These are phyloP conservation scores for Anabas testudineus DNA, from an alignment of 2,797 vertebrate species.

Conservation along the genomic window DNA sequence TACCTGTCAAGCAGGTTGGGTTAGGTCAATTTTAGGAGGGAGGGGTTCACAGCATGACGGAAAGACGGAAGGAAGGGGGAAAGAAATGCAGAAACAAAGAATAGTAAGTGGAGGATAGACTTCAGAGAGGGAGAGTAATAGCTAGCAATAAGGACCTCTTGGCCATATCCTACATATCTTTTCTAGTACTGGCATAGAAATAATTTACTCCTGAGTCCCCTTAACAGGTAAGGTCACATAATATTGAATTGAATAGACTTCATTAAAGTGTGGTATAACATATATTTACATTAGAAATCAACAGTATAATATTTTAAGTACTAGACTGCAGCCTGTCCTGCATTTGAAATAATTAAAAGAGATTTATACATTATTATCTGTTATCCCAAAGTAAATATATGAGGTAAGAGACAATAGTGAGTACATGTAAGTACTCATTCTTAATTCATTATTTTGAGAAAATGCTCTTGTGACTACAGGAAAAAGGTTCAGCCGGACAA, in stretches of 20 bases:
- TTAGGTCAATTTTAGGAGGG: conserved; percentile 19
- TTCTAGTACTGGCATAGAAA: background rate
- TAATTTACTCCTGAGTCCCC: background rate
- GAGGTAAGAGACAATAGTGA: background rate
- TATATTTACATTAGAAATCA: too few relatives aligned
- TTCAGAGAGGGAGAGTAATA: background rate
- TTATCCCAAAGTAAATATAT: background rate
- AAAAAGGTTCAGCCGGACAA: background rate
- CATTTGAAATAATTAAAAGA: background rate
- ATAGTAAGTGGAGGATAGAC: background rate
- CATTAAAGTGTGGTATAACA: too few relatives aligned
- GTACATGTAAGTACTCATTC: background rate
- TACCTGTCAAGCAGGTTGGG: conserved; percentile 69
- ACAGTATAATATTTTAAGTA: background rate
- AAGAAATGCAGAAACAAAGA: conserved; percentile 9
- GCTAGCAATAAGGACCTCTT: background rate
- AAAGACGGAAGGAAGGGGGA: background rate
- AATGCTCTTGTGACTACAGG: background rate
- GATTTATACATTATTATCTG: background rate
- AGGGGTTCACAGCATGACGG: conserved; percentile 17
- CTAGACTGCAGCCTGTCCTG: background rate
- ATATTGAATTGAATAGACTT: too few relatives aligned
- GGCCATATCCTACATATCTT: background rate
- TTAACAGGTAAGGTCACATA: conserved; percentile 35
- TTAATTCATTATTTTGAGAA: background rate